Percentiles rank a stretch among this genome's conserved stretches.
Evolutionary conservation across 1,140 invertebrate species (phyloP).

Genomic region (Diuraphis noxia): DNA sequence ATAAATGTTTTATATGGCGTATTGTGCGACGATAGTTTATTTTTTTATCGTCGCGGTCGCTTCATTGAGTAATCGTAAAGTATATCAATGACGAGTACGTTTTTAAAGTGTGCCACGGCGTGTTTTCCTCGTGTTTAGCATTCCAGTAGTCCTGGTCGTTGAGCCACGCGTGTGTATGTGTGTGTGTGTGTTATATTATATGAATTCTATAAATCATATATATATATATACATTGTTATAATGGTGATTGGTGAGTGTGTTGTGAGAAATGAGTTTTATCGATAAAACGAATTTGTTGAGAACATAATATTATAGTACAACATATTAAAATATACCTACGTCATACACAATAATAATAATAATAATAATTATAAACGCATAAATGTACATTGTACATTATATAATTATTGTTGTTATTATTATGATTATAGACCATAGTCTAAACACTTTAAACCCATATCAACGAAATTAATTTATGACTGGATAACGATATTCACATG

Average conservation of each 20-base stretch:
- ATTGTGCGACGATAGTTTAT: constrained; percentile 15
- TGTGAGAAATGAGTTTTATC: background rate
- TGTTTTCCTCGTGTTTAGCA: constrained; percentile 34
- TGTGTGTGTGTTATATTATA: background rate
- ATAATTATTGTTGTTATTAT: background rate
- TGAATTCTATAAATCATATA: constrained; percentile 6
- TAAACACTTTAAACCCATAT: background rate
- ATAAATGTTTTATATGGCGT: background rate
- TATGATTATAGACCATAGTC: background rate
- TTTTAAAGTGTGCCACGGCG: constrained; percentile 8
- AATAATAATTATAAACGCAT: too few relatives aligned
- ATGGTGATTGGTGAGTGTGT: background rate
- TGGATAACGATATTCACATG: background rate
- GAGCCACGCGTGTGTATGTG: background rate
- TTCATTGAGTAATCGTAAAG: constrained; percentile 26
- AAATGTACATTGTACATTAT: background rate
- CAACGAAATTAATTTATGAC: background rate
- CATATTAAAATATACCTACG: background rate
- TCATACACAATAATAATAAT: too few relatives aligned
- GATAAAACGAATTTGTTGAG: constrained; percentile 11
- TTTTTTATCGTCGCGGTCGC: constrained; percentile 11
- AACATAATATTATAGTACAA: background rate
- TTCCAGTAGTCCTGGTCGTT: constrained; percentile 2
- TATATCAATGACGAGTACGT: constrained; percentile 20
- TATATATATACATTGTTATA: background rate